A percentile compares a stretch with the other conserved stretches of the same genome.
Evolutionary conservation across 2,113 vertebrate species (phyloP).

Genomic region (Laticauda colubrina): DNA sequence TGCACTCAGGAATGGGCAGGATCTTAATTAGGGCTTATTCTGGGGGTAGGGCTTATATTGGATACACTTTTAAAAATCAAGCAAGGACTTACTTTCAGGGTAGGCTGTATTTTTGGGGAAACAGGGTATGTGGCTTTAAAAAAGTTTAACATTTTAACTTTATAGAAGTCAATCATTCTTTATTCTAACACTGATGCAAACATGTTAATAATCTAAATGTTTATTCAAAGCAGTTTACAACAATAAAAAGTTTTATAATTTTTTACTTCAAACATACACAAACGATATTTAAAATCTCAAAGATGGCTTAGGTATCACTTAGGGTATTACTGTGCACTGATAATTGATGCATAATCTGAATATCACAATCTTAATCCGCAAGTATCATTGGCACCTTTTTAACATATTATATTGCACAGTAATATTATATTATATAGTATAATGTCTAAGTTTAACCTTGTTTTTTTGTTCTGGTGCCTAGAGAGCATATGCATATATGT

Average conservation of each 20-base stretch:
- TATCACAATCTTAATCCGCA: neutral
- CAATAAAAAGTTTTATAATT: neutral
- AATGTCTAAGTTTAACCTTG: neutral
- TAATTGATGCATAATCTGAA: neutral
- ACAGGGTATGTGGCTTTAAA: neutral
- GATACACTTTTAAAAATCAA: too few species aligned
- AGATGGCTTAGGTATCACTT: neutral
- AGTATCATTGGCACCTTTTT: neutral
- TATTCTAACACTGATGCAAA: slow-evolving; percentile 14
- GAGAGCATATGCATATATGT: too few species aligned
- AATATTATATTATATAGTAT: too few species aligned
- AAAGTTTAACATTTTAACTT: slow-evolving; percentile 23
- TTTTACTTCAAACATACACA: neutral
- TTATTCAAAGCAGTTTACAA: neutral
- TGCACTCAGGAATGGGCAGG: too few species aligned
- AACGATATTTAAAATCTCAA: neutral
- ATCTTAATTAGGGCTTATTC: too few species aligned
- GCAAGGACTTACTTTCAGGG: too few species aligned
- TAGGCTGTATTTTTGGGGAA: too few species aligned
- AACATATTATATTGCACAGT: neutral
- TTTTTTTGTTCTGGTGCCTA: neutral
- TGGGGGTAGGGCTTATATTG: too few species aligned
- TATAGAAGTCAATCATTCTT: slow-evolving; percentile 18
- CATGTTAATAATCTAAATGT: slow-evolving; percentile 9
- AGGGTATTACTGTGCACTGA: neutral